Evolutionary conservation across 92 coral and sea anemone species (phyloP), one percentile per base, ranked within the genome.

Genomic region (Ricordea florida): DNA sequence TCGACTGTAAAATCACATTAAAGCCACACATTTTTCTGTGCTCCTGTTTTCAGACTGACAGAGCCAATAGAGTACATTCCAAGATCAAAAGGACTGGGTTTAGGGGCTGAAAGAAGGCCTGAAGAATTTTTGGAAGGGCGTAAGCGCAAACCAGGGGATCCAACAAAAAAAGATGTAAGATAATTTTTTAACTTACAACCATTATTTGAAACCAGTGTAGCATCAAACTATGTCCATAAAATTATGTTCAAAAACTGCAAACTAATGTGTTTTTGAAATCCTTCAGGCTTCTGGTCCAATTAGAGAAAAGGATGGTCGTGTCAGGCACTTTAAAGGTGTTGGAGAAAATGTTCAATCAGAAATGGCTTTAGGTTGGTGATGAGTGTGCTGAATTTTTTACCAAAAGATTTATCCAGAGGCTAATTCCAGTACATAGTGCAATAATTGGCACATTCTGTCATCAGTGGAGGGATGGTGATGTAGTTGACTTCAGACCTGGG

Each of bases 1-100:
- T 15, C 3, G 7, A 1, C 20, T 32, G 2, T n/a, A n/a, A n/a
- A n/a, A n/a, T n/a, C n/a, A n/a, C n/a, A n/a, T n/a, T n/a, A n/a
- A n/a, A n/a, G 15, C 11, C 26, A 15, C 3, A 6, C 11, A 23
- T 1, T 11, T 50, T 4, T 22, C 14, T 25, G 28, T n/a, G n/a
- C 40, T 27, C 17, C 5, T 5, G 2, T 14, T 53, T 70, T 7
- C 29, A 93, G 98, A 37, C 74, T 94, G 29, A 72, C 92, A 37
- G 98, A 92, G 18, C 98, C 98, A 15, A 86, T 94, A 34, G 98
- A 94, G 74, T 94, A 73, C 57, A 92, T 94, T 63, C 97, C 91
- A 46, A 71, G 98, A 76, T 92, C 98, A 26, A 93, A 94, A 76
- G 98, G 98, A 40, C 76, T 94, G 44, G 98, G 98, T 3, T 71